Evolutionary conservation across 92 coral and sea anemone genomes (phyloP).

Genomic region (Siderastrea radians): DNA sequence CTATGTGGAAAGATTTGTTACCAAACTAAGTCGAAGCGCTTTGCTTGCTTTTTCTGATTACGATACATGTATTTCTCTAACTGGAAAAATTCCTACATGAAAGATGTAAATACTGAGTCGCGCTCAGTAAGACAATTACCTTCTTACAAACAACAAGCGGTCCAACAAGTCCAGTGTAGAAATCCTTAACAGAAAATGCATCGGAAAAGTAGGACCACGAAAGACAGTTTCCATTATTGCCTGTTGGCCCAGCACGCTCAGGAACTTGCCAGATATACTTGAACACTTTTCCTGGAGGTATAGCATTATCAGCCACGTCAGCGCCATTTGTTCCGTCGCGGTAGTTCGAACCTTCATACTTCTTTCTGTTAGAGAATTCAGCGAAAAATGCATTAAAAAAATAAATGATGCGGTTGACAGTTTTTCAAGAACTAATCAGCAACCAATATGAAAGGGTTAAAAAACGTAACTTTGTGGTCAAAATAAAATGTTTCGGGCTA

Average conservation of each 20-base stretch:
- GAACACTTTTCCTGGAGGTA: constrained; percentile 71
- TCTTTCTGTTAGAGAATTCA: constrained; percentile 60
- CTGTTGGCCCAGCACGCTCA: constrained; percentile 82
- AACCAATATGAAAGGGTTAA: too few species aligned
- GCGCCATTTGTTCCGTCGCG: constrained; percentile 67
- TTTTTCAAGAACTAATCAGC: too few species aligned
- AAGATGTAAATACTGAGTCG: background rate
- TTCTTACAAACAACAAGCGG: constrained; percentile 85
- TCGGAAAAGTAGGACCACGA: constrained; percentile 89
- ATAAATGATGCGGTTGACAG: background rate
- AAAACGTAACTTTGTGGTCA: too few species aligned
- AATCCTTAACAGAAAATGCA: constrained; percentile 76
- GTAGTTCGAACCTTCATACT: constrained; percentile 88
- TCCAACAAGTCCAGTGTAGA: constrained; percentile 89
- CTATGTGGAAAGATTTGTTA: too few species aligned
- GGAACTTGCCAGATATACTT: constrained; percentile 91
- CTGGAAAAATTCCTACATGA: too few species aligned
- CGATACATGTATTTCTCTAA: too few species aligned
- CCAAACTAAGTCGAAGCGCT: too few species aligned
- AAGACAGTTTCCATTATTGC: constrained; percentile 70
- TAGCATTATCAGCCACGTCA: constrained; percentile 60
- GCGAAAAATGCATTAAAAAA: background rate
- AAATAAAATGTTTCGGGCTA: too few species aligned
- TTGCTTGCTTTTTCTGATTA: too few species aligned
- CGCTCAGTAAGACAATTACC: constrained; percentile 36